Conservation (phyloP, 2,797 vertebrate genomes). For the Remorina albescens region DNA sequence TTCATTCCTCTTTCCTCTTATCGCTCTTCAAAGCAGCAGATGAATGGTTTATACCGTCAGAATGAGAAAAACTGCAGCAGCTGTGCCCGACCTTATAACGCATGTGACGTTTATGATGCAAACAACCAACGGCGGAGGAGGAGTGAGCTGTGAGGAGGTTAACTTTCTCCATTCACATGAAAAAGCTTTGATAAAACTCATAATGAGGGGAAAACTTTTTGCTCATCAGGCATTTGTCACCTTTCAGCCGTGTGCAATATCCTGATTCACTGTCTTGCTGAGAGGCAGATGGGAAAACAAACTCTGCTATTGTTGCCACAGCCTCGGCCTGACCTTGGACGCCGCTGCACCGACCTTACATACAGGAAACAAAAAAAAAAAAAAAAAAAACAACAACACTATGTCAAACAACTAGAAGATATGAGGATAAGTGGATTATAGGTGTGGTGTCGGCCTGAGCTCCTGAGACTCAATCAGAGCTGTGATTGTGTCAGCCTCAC, state of each 20-base stretch:
- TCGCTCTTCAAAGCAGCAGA: background rate
- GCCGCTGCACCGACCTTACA: conserved; percentile 42
- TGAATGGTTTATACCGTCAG: background rate
- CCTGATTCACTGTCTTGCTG: background rate
- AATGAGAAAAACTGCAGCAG: background rate
- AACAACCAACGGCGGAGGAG: too few species aligned
- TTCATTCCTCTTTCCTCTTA: background rate
- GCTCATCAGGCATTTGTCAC: conserved; percentile 26
- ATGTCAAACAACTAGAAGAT: conserved; percentile 10
- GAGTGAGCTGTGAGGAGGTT: too few species aligned
- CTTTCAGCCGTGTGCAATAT: background rate
- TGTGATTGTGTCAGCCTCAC: background rate
- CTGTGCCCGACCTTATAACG: too few species aligned
- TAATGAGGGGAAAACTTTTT: conserved; percentile 29
- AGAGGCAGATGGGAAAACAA: background rate
- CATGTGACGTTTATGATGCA: background rate
- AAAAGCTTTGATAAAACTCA: conserved; percentile 37
- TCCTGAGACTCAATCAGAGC: background rate
- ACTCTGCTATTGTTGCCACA: conserved; percentile 44
- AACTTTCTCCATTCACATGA: too few species aligned
- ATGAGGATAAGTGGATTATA: conserved; percentile 18
- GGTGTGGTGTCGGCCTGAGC: conserved; percentile 10
- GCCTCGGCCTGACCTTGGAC: conserved; percentile 52
- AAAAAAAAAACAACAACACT: too few species aligned
- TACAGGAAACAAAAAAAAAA: conserved; percentile 47